These are phyloP conservation scores for Bos indicus DNA, from an alignment of 2,113 vertebrate genomes.

Conservation along the genomic window DNA sequence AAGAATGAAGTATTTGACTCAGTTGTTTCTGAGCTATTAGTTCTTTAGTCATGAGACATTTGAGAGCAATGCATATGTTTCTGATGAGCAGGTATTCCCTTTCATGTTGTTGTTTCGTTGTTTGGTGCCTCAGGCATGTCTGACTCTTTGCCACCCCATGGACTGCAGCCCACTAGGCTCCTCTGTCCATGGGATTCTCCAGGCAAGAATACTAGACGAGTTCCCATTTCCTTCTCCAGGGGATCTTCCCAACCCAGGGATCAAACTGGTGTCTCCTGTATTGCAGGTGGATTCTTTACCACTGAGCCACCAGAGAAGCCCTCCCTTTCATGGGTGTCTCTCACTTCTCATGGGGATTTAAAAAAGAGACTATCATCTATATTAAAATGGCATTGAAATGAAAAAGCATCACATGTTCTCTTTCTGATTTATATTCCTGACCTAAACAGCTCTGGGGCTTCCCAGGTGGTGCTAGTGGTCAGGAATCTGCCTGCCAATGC, in stretches of 20 bases:
- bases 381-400: neutral
- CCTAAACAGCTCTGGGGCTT: neutral
- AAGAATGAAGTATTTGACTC: neutral
- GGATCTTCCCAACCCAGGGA: neutral
- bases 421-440: neutral
- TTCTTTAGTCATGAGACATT: neutral
- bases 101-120: rapidly evolving
- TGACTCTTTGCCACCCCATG: neutral
- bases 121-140: neutral
- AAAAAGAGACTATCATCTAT: neutral
- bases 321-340: neutral
- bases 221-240: neutral
- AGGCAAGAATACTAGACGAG: neutral
- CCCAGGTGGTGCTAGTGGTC: neutral
- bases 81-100: neutral
- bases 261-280: neutral
- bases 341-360: neutral
- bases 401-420: neutral
- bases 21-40: neutral
- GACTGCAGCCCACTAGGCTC: neutral
- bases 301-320: neutral
- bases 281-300: neutral
- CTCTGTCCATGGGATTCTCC: neutral
- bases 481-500: neutral
- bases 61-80: neutral